Evolutionary conservation across 2,797 vertebrate genomes (phyloP), one percentile per base, ranked within the genome.

Genomic region (Myotis vivesi): DNA sequence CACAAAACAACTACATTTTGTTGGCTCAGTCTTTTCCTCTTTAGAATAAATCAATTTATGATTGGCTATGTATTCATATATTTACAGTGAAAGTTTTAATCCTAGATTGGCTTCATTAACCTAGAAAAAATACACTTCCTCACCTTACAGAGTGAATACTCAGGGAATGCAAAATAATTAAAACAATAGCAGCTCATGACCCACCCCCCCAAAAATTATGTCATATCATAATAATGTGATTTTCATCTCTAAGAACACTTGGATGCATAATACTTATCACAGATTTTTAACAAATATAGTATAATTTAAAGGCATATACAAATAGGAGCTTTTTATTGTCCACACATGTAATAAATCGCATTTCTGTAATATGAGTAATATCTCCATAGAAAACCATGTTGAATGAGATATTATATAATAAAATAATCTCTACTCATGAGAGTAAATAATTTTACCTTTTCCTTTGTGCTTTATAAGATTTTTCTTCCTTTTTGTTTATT

Each of bases 201-300:
- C 19, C 6, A 19, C 20, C 16, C 22, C 20, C 16, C 28, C 46
- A 25, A 41, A 64, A 83, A 76, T 81, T 66, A 64, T 51, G 12
- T 22, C 76, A 76, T 46, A 66, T 64, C 64, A 71, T 62, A 96
- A 91, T 75, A 66, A 72, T 83, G 41, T 81, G 53, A 64, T 51
- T 93, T 87, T 92, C 82, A 64, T 13, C 16, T 82, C 73, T 77
- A 93, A 79, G 68, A 84, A 82, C 23, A 84, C 53, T 73, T 68
- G 20, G 73, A 33, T 53, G 59, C 8, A 38, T 36, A 68, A 75
- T 38, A 87, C 13, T 75, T 66, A 77, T 33, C 66, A 83, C 19
- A 93, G 72, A 38, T 77, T 83, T 89, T 62, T 38, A 55, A 93
- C 11, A 92, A 30, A 59, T n/a, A 55, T 0, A 2, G n/a, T 30